A percentile compares a stretch with the other conserved stretches of the same genome.
Conservation (phyloP, 2,113 vertebrate species). For the Saguinus midas region DNA sequence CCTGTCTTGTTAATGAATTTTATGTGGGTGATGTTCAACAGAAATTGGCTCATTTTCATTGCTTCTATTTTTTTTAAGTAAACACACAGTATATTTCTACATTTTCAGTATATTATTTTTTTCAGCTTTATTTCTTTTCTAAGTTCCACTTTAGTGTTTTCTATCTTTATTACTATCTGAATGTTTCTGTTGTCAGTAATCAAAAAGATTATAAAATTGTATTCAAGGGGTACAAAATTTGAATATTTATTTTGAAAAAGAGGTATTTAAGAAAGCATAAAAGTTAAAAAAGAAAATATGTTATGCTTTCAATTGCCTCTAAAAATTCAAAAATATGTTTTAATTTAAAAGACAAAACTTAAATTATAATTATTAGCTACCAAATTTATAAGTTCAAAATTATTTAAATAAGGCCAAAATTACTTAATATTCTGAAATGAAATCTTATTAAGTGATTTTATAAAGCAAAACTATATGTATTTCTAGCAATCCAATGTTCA, state of each 20-base stretch:
- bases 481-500: background rate
- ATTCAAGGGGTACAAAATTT: background rate
- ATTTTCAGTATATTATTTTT: background rate
- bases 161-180: background rate
- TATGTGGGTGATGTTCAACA: background rate
- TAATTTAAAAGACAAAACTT: background rate
- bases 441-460: background rate
- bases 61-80: background rate
- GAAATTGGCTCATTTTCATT: background rate
- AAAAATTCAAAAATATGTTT: background rate
- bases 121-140: background rate
- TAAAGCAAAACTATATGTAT: background rate
- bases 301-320: background rate
- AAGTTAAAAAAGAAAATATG: background rate
- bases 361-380: background rate
- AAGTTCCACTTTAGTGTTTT: background rate
- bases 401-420: background rate
- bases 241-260: background rate
- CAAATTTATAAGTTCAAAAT: background rate
- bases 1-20: background rate
- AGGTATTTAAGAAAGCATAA: background rate
- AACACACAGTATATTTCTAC: background rate
- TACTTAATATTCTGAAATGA: background rate
- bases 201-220: background rate
- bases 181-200: background rate